Conservation (phyloP, 2,888 invertebrate genomes). For the Diaprepes abbreviatus region DNA sequence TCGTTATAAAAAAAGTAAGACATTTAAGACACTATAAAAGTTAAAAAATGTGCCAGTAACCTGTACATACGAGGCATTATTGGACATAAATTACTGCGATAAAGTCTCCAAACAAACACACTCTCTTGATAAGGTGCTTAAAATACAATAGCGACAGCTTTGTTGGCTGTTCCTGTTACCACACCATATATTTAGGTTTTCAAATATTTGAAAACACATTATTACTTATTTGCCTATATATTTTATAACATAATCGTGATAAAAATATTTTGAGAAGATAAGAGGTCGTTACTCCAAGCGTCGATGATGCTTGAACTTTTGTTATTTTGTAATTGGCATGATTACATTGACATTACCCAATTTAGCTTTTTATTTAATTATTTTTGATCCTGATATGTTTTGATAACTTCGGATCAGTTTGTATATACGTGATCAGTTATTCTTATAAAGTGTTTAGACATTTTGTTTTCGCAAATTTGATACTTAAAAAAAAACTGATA, state of each 20-base stretch:
- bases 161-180: not conserved
- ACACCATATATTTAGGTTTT: not conserved
- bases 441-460: not conserved
- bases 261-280: conserved; percentile 27
- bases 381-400: not conserved
- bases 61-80: too few relatives aligned
- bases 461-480: conserved; percentile 11
- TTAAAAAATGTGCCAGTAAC: too few relatives aligned
- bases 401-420: conserved; percentile 5
- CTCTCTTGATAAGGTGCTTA: not conserved
- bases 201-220: conserved; percentile 11
- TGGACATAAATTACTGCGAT: too few relatives aligned
- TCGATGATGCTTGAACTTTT: conserved; percentile 28
- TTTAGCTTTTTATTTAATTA: conserved; percentile 9
- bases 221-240: conserved; percentile 2
- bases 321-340: conserved; percentile 22
- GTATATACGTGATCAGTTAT: conserved; percentile 5
- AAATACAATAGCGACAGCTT: not conserved
- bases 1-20: too few relatives aligned
- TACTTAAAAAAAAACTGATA: too few relatives aligned
- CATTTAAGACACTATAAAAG: too few relatives aligned
- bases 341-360: conserved; percentile 17
- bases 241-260: conserved; percentile 4
- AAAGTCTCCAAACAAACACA: not conserved
- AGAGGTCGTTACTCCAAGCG: conserved; percentile 26